Percentiles rank a stretch among this genome's conserved stretches.
phyloP scores from a whole-genome alignment of 2,888 invertebrate genomes.

The Chloroclysta siterata region DNA sequence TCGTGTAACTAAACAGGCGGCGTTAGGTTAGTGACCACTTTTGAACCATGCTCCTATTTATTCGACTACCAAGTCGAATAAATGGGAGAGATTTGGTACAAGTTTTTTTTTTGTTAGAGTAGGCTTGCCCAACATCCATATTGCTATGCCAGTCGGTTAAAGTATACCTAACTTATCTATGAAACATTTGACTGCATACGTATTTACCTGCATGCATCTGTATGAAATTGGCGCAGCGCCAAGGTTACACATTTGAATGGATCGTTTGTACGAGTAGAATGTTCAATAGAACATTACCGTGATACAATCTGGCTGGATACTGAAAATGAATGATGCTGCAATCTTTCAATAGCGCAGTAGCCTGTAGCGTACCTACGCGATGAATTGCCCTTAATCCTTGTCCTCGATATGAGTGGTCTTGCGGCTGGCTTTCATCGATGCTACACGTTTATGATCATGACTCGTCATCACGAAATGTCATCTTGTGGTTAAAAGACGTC shows the following conservation, averaged over 20 bases:
- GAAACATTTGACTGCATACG: constrained; percentile 25
- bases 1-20: no score
- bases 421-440: constrained; percentile 45
- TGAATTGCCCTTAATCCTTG: constrained; percentile 37
- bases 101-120: no score
- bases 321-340: constrained; percentile 21
- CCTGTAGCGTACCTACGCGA: constrained; percentile 18
- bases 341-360: constrained; percentile 16
- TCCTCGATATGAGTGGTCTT: constrained; percentile 34
- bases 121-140: neutral
- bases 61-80: no score
- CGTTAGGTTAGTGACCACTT: no score
- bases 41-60: no score
- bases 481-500: constrained; percentile 48
- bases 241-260: constrained; percentile 68
- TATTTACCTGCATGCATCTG: constrained; percentile 52
- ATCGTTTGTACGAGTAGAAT: constrained; percentile 52
- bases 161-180: neutral
- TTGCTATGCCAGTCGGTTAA: neutral
- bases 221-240: constrained; percentile 63
- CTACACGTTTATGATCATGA: constrained; percentile 42
- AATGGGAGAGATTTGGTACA: no score
- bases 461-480: constrained; percentile 47
- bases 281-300: constrained; percentile 20
- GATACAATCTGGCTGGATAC: constrained; percentile 27